These are phyloP conservation scores for Folsomia candida DNA, from an alignment of 2,888 invertebrate genomes.

Conservation along the genomic window DNA sequence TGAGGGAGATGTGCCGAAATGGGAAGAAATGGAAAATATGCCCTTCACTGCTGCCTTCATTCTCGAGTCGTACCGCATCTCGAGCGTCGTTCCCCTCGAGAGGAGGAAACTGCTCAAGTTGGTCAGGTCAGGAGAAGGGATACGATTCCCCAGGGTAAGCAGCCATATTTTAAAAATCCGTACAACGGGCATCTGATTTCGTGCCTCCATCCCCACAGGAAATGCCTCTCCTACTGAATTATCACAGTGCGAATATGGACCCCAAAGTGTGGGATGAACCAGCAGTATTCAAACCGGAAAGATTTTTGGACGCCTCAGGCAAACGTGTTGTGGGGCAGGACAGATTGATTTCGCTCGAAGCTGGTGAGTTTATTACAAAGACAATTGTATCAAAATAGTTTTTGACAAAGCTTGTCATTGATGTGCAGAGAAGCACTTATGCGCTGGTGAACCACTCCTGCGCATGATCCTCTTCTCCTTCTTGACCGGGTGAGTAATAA, in stretches of 20 bases:
- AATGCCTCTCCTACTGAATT: constrained; percentile 27
- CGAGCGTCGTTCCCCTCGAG: constrained; percentile 26
- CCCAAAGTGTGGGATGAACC: constrained; percentile 17
- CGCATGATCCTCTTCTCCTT: constrained; percentile 13
- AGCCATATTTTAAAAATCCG: background rate
- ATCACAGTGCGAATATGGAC: constrained; percentile 27
- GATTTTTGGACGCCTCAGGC: constrained; percentile 21
- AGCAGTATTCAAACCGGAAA: constrained; percentile 7
- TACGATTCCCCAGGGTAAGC: constrained; percentile 19
- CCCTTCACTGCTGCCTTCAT: constrained; percentile 21
- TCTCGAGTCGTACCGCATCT: constrained; percentile 15
- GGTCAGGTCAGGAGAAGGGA: constrained; percentile 22
- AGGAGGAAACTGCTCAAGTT: constrained; percentile 26
- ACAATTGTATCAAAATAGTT: background rate
- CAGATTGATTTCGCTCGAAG: constrained; percentile 15
- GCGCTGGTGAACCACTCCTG: constrained; percentile 19
- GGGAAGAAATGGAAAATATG: constrained; percentile 13
- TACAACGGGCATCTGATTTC: background rate
- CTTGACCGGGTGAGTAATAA: no score
- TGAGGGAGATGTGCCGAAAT: background rate
- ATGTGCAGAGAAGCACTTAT: constrained; percentile 21
- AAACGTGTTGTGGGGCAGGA: constrained; percentile 17
- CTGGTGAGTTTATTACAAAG: constrained; percentile 10
- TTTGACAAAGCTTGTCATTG: no score
- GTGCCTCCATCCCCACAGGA: constrained; percentile 6